These are phyloP conservation scores for Axinella damicornis DNA, from an alignment of 37 sponge, comb jelly and placozoan species.

Conservation along the genomic window DNA sequence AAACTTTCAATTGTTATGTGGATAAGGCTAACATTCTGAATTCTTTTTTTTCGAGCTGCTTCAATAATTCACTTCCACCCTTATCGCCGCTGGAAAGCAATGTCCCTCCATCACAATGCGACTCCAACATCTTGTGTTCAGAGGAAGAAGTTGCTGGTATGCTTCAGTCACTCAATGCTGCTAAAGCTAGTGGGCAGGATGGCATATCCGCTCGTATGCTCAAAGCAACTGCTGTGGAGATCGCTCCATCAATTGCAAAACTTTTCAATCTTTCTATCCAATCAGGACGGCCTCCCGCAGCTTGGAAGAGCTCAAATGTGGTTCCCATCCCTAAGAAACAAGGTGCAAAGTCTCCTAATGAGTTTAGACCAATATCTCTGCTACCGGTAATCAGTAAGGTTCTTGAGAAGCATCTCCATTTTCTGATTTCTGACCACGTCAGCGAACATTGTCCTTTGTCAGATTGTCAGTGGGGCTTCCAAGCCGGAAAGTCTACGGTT, in stretches of 20 bases:
- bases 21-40: not conserved
- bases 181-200: not conserved
- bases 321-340: conserved; percentile 5
- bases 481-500: not conserved
- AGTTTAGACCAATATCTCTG: not conserved
- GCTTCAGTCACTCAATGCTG: not conserved
- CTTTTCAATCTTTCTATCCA: not conserved
- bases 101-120: not conserved
- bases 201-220: conserved; percentile 8
- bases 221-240: not conserved
- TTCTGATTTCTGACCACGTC: not conserved
- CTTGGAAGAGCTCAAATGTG: not conserved
- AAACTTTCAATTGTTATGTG: not conserved
- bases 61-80: not conserved
- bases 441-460: not conserved
- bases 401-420: not conserved
- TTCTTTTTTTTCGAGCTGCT: not conserved
- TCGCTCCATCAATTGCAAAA: conserved; percentile 2
- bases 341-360: not conserved
- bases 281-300: not conserved
- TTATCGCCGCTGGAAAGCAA: not conserved
- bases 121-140: too few relatives aligned
- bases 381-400: not conserved
- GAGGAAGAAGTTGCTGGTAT: not conserved
- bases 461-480: conserved; percentile 11